phyloP scores from a whole-genome alignment of 2,888 invertebrate species.

The Sclerodermus sp. region DNA sequence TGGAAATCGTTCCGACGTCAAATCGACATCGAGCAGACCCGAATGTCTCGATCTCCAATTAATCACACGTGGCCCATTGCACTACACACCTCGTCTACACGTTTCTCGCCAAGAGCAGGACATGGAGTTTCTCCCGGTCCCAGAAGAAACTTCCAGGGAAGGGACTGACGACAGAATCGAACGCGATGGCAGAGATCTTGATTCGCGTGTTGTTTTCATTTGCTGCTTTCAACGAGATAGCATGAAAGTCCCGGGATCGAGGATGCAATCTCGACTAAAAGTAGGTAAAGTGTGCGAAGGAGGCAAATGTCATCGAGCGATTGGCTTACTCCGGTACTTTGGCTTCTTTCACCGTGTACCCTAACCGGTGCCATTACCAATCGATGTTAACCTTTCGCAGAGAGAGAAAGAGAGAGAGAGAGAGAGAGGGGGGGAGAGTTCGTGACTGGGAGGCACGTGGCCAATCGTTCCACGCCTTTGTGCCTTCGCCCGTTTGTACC shows the following conservation, averaged over 20 bases:
- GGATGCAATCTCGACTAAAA: slow-evolving; percentile 4
- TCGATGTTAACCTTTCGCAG: slow-evolving; percentile 31
- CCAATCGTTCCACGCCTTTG: too few species aligned
- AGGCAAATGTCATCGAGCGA: slow-evolving; percentile 33
- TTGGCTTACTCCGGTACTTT: not conserved
- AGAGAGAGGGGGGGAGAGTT: slow-evolving; percentile 21
- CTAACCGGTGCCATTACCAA: slow-evolving; percentile 24
- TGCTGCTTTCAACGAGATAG: too few species aligned
- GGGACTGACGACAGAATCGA: not conserved
- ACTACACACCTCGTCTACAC: too few species aligned
- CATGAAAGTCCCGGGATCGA: too few species aligned
- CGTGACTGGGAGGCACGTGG: slow-evolving; percentile 13
- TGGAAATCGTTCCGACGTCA: too few species aligned
- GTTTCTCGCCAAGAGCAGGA: too few species aligned
- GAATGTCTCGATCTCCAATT: too few species aligned
- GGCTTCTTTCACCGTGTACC: slow-evolving; percentile 15
- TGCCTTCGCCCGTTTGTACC: not conserved
- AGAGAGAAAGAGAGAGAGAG: too few species aligned
- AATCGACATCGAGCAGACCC: too few species aligned
- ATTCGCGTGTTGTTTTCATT: not conserved
- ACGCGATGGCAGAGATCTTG: not conserved
- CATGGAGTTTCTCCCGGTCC: too few species aligned
- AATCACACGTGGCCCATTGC: too few species aligned
- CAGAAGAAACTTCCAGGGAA: not conserved
- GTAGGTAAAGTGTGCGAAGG: slow-evolving; percentile 28